Evolutionary conservation across 1,140 invertebrate genomes (phyloP), one percentile per base, ranked within the genome.

Genomic region (Maconellicoccus hirsutus): DNA sequence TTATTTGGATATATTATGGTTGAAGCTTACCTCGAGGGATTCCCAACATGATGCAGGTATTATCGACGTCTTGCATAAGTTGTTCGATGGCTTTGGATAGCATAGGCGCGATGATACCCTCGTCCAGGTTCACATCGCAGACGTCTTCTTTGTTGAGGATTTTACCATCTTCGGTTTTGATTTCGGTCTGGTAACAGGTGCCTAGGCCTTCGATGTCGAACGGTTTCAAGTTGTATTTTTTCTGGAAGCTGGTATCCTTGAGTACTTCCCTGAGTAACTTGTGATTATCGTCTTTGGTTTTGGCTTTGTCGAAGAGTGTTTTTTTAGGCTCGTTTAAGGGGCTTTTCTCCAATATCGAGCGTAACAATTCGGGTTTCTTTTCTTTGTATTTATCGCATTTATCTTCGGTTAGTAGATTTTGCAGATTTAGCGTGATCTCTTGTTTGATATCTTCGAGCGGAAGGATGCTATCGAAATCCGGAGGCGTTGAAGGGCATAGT

Each of bases 41-140:
- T 76, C 89, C 89, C 73, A 94, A 84, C 71, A 89, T 85, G 2
- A 86, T 85, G 78, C 91, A 94, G 1, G 90, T 92, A 75, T 87
- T 89, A 75, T 90, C 87, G 33, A 93, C 90, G 77, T 93, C 91
- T 75, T 88, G 87, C 73, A 90, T 87, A 71, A 91, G 86, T 77
- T 93, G 89, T 75, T 93, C 90, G 74, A 93, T 89, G 6, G 91
- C 91, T 77, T 94, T 81, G 71, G 87, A 90, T 22, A 93, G 83
- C 16, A 93, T 88, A 7, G 90, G 89, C 77, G 92, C 91, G 73
- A 94, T 89, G 75, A 88, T 86, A 74, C 88, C 87, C 27, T 85
- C 82, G n/a, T 83, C 84, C 52, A 88, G 80, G 33, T 86, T 83
- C 1, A 84, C 85, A 59, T 86, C 83, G 72, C 52, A 59, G 14